A percentile compares a stretch with the other conserved stretches of the same genome.
Conservation (phyloP, 1,140 invertebrate genomes). For the Pararge aegeria region DNA sequence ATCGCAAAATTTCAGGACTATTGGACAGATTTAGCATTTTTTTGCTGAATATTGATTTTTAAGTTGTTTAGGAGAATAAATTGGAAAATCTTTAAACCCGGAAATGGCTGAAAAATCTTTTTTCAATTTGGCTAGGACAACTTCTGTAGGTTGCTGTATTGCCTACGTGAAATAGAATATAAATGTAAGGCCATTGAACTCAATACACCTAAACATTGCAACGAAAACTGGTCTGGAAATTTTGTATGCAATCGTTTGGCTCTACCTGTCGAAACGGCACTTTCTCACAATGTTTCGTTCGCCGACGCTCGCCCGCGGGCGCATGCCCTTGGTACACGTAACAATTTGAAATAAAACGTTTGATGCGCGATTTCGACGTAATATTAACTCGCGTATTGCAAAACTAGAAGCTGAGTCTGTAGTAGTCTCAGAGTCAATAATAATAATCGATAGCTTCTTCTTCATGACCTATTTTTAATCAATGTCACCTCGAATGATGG, state of each 20-base stretch:
- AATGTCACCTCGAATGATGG: too few species aligned
- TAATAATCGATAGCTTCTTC: too few species aligned
- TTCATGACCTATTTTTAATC: too few species aligned
- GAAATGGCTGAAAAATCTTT: too few species aligned
- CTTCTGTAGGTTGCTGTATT: too few species aligned
- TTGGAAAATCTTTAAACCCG: too few species aligned
- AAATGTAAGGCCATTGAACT: conserved; percentile 16
- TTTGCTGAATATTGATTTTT: too few species aligned
- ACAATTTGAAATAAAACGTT: conserved; percentile 1
- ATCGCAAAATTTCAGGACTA: too few species aligned
- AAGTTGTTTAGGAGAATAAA: too few species aligned
- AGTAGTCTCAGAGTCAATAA: neutral
- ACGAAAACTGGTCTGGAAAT: conserved; percentile 24
- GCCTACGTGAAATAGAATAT: neutral
- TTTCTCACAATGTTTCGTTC: conserved; percentile 21
- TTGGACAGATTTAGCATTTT: too few species aligned
- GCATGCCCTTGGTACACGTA: conserved; percentile 25
- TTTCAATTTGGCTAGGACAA: too few species aligned
- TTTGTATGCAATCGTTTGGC: conserved; percentile 20
- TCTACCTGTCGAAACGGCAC: conserved; percentile 20
- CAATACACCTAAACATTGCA: conserved; percentile 16
- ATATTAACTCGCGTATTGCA: neutral
- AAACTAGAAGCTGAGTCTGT: neutral
- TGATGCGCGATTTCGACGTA: conserved; percentile 6
- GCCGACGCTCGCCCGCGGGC: conserved; percentile 7